phyloP scores from a whole-genome alignment of 2,113 vertebrate genomes.

The Brachyhypopomus occidentalis region DNA sequence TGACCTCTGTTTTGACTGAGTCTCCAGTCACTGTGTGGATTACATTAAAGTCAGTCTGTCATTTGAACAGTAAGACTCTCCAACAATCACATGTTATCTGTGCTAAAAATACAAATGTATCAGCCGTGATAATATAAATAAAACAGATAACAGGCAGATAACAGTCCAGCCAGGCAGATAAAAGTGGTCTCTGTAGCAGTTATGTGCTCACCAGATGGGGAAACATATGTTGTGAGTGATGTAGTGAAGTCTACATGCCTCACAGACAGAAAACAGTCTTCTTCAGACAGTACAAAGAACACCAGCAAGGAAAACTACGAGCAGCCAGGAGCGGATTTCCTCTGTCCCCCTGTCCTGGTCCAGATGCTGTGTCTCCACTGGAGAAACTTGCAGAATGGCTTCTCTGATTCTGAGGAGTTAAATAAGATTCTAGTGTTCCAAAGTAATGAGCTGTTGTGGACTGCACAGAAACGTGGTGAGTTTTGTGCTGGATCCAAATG shows the following conservation, averaged over 20 bases:
- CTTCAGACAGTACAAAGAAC: constrained; percentile 16
- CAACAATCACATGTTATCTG: constrained; percentile 33
- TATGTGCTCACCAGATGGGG: constrained; percentile 45
- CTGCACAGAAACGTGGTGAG: constrained; percentile 61
- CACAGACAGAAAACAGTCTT: constrained; percentile 6
- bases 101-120: constrained; percentile 56
- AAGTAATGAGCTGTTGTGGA: constrained; percentile 65
- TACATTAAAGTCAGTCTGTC: constrained; percentile 21
- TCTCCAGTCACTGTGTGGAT: constrained; percentile 21
- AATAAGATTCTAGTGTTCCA: constrained; percentile 60
- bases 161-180: constrained; percentile 19
- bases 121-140: constrained; percentile 57
- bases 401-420: constrained; percentile 49
- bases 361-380: constrained; percentile 55
- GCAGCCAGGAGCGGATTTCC: constrained; percentile 52
- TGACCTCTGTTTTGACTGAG: constrained; percentile 41
- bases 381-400: constrained; percentile 58
- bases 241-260: constrained; percentile 3
- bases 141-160: constrained; percentile 40
- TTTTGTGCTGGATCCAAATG: constrained; percentile 16
- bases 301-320: constrained; percentile 17
- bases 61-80: constrained; percentile 41
- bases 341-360: constrained; percentile 53
- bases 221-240: neutral
- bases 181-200: constrained; percentile 26